These are phyloP conservation scores for Clostera curtula DNA, from an alignment of 2,888 invertebrate genomes.

Conservation along the genomic window DNA sequence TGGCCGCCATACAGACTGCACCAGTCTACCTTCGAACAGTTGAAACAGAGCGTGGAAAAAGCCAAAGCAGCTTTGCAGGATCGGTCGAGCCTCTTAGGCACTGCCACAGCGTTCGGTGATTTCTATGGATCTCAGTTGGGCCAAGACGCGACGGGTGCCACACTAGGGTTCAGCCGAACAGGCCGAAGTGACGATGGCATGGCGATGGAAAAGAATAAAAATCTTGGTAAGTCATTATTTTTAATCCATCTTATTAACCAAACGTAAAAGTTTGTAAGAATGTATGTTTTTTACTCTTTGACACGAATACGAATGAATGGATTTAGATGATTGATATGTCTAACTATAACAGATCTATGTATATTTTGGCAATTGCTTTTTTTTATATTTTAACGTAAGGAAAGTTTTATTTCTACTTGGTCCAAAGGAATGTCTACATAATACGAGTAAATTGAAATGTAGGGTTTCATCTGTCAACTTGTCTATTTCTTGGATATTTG, in stretches of 20 bases:
- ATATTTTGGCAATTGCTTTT: too few relatives aligned
- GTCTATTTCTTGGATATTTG: too few relatives aligned
- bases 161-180: conserved; percentile 54
- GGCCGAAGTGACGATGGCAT: conserved; percentile 58
- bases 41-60: conserved; percentile 93
- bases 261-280: too few relatives aligned
- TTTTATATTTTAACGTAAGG: too few relatives aligned
- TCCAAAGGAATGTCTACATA: too few relatives aligned
- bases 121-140: conserved; percentile 74
- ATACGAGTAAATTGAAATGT: too few relatives aligned
- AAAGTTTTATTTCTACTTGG: too few relatives aligned
- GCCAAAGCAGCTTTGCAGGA: conserved; percentile 91
- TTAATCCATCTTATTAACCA: not conserved
- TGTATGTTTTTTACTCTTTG: too few relatives aligned
- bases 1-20: conserved; percentile 88
- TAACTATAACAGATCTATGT: too few relatives aligned
- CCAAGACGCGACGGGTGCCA: conserved; percentile 46
- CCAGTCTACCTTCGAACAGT: conserved; percentile 91
- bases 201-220: conserved; percentile 62
- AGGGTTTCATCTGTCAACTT: too few relatives aligned
- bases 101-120: conserved; percentile 83
- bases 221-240: conserved; percentile 44
- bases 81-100: conserved; percentile 79
- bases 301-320: too few relatives aligned
- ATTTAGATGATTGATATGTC: too few relatives aligned